These are phyloP conservation scores for Rhagium mordax DNA, from an alignment of 2,888 invertebrate species.

Conservation along the genomic window DNA sequence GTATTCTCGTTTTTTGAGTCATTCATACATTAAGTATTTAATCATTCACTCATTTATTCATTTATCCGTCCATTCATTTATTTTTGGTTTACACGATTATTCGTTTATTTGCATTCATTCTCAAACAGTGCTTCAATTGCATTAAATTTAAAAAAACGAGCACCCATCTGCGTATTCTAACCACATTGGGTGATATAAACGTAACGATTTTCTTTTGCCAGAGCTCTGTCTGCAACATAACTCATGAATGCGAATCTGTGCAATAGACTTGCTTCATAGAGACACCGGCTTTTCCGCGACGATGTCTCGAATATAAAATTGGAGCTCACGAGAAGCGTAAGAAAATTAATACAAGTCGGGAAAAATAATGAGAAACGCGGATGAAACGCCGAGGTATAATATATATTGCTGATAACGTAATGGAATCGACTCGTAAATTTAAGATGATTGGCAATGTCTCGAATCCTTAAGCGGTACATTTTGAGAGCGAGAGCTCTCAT, in stretches of 20 bases:
- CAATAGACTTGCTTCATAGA: neutral
- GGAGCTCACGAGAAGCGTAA: neutral
- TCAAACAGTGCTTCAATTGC: no score
- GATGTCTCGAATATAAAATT: neutral
- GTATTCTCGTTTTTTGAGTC: no score
- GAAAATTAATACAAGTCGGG: neutral
- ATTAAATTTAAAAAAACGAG: neutral
- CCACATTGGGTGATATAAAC: neutral
- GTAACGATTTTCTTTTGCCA: neutral
- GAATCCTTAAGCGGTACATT: neutral
- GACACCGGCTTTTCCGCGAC: neutral
- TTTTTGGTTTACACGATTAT: no score
- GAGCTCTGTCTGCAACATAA: neutral
- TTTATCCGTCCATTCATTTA: no score
- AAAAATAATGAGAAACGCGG: neutral
- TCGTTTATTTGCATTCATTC: no score
- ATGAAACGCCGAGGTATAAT: neutral
- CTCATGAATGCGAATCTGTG: neutral
- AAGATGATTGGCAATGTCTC: neutral
- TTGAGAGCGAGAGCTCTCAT: neutral
- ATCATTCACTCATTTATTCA: no score
- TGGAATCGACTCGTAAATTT: neutral
- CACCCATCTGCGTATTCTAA: neutral
- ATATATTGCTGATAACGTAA: neutral
- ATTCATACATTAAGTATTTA: no score